Base-by-base conservation (phyloP, 2,888 invertebrate species). In the Ectemnius lituratus region DNA sequence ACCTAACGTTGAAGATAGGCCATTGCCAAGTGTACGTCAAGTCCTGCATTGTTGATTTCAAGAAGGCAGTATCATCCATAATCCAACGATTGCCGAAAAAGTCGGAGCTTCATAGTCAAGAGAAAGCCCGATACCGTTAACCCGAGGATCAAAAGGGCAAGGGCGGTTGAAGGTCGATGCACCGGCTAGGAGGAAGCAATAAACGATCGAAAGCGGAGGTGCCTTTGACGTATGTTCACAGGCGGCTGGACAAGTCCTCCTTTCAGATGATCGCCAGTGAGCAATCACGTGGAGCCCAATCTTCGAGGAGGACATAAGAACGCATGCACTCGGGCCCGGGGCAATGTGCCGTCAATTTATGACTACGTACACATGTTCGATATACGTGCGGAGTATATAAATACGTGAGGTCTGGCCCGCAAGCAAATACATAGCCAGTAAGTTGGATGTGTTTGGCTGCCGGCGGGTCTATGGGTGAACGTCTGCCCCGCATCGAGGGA, bases 121-220 rank as follows among this genome's bases (percentile, higher is more conserved):
- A 61, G 65, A 73, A 73, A 76, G 61, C 66, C 49, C 66, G 69
- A 52, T 52, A 52, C 52, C 52, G 52, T 1, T 52, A 52, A 52
- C 1, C 14, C 1, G 16, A 16, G n/a, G 14, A 52, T 52, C 52
- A 52, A 52, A 52, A 52, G 16, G 52, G 52, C 14, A 52, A 16
- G 16, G 52, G 52, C 60, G 61, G 73, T 80, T 65, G 67, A 23
- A 62, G 75, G 70, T 68, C 76, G 75, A 77, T 80, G 69, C 75
- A 16, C 28, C 74, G 57, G 52, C 66, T 57, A 76, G 52, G 52
- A 59, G 66, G 75, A 83, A 86, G 82, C 84, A 85, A 87, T 86
- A 85, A 85, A 80, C 82, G 83, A 84, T 85, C 75, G 80, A 84
- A 82, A 79, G 83, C 75, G 76, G 78, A 82, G 68, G 75, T 74